Base-by-base conservation (phyloP, 2,797 vertebrate species). In the Alectoris magna region DNA sequence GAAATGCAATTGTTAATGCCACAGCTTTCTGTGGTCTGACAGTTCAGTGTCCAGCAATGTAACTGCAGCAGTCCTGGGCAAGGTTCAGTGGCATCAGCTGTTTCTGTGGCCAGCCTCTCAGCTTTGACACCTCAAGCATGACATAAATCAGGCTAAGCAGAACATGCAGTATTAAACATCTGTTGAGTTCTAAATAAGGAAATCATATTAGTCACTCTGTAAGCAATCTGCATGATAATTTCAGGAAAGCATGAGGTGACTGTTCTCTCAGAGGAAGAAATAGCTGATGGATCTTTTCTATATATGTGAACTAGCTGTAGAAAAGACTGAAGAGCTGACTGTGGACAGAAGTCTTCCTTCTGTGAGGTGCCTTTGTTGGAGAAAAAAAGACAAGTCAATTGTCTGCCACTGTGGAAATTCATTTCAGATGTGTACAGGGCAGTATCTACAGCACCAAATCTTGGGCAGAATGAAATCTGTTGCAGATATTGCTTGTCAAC, bases 151-250 rank as follows among this genome's bases (percentile, higher is more conserved):
- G 92, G 56, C 92, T 91, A 26, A 94, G 75, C 64, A 72, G 93
- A 82, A 95, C 48, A 84, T 51, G 49, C 80, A 72, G 14, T 95
- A 62, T 93, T 94, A 96, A 95, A 90, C 67, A 96, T 94, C 93
- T 95, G 90, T 93, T 90, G 70, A 77, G 43, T 93, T 92, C 75
- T 96, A 90, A 96, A 84, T 89, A 93, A 93, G 83, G 84, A 87
- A 93, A 91, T 91, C 18, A 10, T 69, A 70, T 95, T 94, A 94
- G 70, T 92, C 43, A 48, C 55, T 91, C n/a, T 71, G n/a, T 77
- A 80, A 96, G 90, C 69, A 79, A 82, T 90, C 80, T 87, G n/a
- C 84, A 34, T 81, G 72, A 82, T 92, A 81, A 87, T 94, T 95
- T 94, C 56, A 84, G 82, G 72, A 90, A 95, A 87, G 29, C 49